phyloP scores from a whole-genome alignment of 1,140 invertebrate genomes.

The Philopotamus ludificatus region DNA sequence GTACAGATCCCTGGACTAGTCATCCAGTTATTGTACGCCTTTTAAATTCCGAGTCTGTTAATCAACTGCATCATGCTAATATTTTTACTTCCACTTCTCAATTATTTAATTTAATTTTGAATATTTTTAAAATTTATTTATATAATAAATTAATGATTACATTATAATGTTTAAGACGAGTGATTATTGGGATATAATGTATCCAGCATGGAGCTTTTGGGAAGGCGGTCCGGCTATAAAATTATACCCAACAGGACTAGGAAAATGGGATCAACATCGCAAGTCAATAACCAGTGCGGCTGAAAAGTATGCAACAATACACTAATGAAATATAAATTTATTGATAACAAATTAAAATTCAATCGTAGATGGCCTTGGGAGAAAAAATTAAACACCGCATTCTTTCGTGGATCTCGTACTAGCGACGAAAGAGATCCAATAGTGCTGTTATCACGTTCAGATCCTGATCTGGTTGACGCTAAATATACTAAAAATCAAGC shows the following conservation, averaged over 20 bases:
- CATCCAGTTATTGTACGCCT: no score
- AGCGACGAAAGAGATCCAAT: conserved; percentile 86
- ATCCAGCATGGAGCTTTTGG: conserved; percentile 98
- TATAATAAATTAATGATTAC: not conserved
- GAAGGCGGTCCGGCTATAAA: conserved; percentile 94
- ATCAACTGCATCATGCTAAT: no score
- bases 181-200: conserved; percentile 90
- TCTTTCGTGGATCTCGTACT: conserved; percentile 93
- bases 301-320: conserved; percentile 56
- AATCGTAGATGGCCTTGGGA: conserved; percentile 68
- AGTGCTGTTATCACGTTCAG: conserved; percentile 78
- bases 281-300: conserved; percentile 68
- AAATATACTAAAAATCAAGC: conserved; percentile 98
- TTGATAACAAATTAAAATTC: not conserved
- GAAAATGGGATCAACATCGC: conserved; percentile 86
- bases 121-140: not conserved
- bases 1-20: no score
- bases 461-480: conserved; percentile 83
- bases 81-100: no score
- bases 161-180: conserved; percentile 58
- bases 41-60: no score
- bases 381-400: conserved; percentile 72
- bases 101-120: no score
- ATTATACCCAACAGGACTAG: conserved; percentile 88
- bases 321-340: not conserved